A percentile compares a stretch with the other conserved stretches of the same genome.
phyloP scores from a whole-genome alignment of 1,140 invertebrate species.

The Cecropterus lyciades region DNA sequence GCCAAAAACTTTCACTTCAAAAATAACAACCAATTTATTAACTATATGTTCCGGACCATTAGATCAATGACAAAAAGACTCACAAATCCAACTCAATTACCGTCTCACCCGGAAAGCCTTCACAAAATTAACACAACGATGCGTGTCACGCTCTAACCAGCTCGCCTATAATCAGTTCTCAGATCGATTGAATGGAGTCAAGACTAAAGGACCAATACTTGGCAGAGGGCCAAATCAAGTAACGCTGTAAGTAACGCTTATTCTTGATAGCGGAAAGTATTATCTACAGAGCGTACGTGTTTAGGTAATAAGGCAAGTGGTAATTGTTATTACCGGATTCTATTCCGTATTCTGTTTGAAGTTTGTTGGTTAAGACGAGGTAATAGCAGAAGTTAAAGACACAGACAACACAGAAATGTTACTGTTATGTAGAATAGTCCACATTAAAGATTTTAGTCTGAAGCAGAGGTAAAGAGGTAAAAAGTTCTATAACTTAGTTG shows the following conservation, averaged over 20 bases:
- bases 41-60: too few relatives aligned
- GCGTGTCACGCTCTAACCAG: conserved; percentile 9
- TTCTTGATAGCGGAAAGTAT: conserved; percentile 30
- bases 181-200: conserved; percentile 30
- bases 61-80: background rate
- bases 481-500: too few relatives aligned
- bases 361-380: too few relatives aligned
- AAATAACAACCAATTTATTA: too few relatives aligned
- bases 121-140: conserved; percentile 7
- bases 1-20: too few relatives aligned
- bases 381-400: too few relatives aligned
- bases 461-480: too few relatives aligned
- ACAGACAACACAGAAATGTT: too few relatives aligned
- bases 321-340: background rate
- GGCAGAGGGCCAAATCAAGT: conserved; percentile 24
- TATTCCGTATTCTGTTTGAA: too few relatives aligned
- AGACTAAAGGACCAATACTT: conserved; percentile 22
- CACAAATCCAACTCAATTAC: background rate
- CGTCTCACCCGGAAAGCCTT: background rate
- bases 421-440: too few relatives aligned
- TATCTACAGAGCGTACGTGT: conserved; percentile 14
- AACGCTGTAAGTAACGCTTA: conserved; percentile 30
- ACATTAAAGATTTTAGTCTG: too few relatives aligned
- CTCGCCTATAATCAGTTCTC: conserved; percentile 21
- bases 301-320: conserved; percentile 19